These are phyloP conservation scores for Chelonia mydas DNA, from an alignment of 2,797 vertebrate species.

Conservation along the genomic window DNA sequence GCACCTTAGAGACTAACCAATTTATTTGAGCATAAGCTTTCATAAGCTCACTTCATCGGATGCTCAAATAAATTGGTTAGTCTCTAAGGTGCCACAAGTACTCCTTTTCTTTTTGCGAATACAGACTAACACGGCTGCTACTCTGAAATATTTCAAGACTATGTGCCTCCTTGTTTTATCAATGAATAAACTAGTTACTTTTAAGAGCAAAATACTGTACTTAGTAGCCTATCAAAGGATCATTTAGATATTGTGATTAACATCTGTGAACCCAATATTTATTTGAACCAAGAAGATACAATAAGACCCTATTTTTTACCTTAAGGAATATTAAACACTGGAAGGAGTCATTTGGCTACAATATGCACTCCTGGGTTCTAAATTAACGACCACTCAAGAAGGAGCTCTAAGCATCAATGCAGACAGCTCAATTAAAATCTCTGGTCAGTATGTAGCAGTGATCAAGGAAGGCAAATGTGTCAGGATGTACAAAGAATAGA, in stretches of 20 bases:
- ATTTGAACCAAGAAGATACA: neutral
- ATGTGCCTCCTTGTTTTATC: neutral
- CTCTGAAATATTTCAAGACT: neutral
- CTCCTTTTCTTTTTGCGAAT: too few species aligned
- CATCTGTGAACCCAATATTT: neutral
- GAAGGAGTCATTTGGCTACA: too few species aligned
- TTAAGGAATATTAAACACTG: neutral
- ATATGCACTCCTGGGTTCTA: neutral
- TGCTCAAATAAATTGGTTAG: too few species aligned
- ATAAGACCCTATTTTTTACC: neutral
- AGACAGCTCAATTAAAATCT: neutral
- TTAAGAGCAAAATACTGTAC: neutral
- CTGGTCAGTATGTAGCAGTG: neutral
- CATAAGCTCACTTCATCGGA: too few species aligned
- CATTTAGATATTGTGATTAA: neutral
- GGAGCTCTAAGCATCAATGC: neutral
- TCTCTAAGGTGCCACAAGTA: too few species aligned
- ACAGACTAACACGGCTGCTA: too few species aligned
- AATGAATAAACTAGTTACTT: neutral
- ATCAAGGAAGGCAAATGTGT: neutral
- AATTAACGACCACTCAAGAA: neutral
- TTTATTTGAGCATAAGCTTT: too few species aligned
- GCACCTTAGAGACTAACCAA: too few species aligned
- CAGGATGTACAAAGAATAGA: neutral
- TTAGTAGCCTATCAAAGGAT: rapidly evolving